Conservation (phyloP, 2,797 vertebrate genomes). For the Rousettus madagascariensis region DNA sequence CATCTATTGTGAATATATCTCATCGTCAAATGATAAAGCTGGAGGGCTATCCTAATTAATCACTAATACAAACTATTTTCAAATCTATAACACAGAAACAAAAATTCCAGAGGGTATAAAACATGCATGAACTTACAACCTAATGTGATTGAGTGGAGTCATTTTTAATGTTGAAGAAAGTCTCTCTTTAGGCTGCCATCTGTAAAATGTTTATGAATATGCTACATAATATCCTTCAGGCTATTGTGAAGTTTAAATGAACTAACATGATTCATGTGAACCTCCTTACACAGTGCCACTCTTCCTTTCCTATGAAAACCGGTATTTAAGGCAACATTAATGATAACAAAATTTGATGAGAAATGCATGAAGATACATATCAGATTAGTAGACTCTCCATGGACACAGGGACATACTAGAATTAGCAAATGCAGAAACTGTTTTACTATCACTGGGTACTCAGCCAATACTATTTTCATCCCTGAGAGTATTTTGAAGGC, state of each 20-base stretch:
- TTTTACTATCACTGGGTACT: conserved; percentile 11
- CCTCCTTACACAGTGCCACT: not conserved
- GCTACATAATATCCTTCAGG: no score
- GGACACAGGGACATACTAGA: not conserved
- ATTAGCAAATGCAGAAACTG: not conserved
- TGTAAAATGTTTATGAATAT: not conserved
- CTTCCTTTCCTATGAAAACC: not conserved
- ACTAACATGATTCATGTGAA: not conserved
- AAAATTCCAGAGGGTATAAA: not conserved
- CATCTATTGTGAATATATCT: not conserved
- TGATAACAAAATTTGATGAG: not conserved
- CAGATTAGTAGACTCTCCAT: not conserved
- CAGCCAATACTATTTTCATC: not conserved
- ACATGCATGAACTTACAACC: not conserved
- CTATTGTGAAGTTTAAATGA: not conserved
- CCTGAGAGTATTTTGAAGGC: conserved; percentile 18
- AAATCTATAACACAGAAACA: not conserved
- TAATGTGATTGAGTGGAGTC: not conserved
- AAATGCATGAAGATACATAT: not conserved
- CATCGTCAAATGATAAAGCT: not conserved
- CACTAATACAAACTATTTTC: not conserved
- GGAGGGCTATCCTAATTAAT: not conserved
- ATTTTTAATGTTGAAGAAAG: not conserved
- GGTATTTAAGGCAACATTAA: not conserved
- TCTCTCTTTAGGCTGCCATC: not conserved